phyloP scores from a whole-genome alignment of 2,888 invertebrate genomes.

The Desoria tigrina region DNA sequence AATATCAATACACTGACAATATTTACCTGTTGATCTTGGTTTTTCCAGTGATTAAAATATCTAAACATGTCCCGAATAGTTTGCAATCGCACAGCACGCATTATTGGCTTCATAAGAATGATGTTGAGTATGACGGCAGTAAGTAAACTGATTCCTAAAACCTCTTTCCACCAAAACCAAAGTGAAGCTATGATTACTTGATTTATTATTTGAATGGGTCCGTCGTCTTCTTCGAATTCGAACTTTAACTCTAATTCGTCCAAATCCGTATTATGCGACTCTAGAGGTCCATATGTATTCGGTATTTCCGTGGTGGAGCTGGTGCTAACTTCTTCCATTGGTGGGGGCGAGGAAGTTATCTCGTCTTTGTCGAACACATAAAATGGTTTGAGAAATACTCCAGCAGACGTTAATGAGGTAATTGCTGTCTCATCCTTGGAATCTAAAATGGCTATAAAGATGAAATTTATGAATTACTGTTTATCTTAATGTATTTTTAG shows the following conservation, averaged over 20 bases:
- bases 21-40: background rate
- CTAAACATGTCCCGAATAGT: constrained; percentile 48
- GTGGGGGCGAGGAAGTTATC: too few relatives aligned
- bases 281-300: too few relatives aligned
- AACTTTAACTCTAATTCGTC: too few relatives aligned
- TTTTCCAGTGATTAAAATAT: constrained; percentile 29
- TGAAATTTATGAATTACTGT: too few relatives aligned
- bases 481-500: too few relatives aligned
- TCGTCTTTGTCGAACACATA: constrained; percentile 67
- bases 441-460: constrained; percentile 12
- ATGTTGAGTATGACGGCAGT: constrained; percentile 61
- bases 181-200: constrained; percentile 72
- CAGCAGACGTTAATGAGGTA: background rate
- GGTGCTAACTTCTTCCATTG: too few relatives aligned
- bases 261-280: too few relatives aligned
- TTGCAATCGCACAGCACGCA: constrained; percentile 45
- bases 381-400: constrained; percentile 62
- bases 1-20: too few relatives aligned
- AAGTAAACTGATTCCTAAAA: constrained; percentile 72
- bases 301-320: constrained; percentile 1
- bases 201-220: constrained; percentile 59
- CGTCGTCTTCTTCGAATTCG: constrained; percentile 55
- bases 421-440: constrained; percentile 15
- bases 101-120: constrained; percentile 48
- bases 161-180: constrained; percentile 84